phyloP scores from a whole-genome alignment of 2,113 vertebrate species.

The Galeopterus variegatus region DNA sequence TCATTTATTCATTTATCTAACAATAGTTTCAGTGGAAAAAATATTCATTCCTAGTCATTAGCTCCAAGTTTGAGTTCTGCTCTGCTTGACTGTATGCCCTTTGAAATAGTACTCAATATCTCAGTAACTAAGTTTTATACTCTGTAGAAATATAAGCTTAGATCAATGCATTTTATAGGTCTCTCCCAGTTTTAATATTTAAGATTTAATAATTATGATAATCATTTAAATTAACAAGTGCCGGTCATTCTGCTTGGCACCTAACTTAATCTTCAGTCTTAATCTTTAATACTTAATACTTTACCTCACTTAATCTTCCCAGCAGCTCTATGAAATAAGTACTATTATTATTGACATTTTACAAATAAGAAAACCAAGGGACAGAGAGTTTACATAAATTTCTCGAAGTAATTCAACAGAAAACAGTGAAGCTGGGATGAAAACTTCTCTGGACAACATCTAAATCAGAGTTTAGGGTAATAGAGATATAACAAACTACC shows the following conservation, averaged over 20 bases:
- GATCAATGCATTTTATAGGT: not conserved
- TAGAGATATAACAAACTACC: not conserved
- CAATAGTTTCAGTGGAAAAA: not conserved
- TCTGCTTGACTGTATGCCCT: not conserved
- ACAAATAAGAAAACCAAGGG: not conserved
- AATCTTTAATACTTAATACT: not conserved
- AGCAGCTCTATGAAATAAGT: not conserved
- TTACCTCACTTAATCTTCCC: not conserved
- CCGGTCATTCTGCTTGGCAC: not conserved
- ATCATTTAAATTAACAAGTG: not conserved
- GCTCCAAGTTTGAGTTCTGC: not conserved
- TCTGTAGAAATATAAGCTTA: not conserved
- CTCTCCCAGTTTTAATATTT: not conserved
- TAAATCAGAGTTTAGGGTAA: not conserved
- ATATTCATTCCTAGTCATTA: not conserved
- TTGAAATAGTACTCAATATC: not conserved
- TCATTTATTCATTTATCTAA: not conserved
- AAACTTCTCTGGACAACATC: not conserved
- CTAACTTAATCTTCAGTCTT: not conserved
- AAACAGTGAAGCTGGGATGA: not conserved
- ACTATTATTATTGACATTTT: conserved; percentile 7
- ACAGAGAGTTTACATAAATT: not conserved
- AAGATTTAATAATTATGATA: conserved; percentile 8
- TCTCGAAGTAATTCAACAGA: not conserved
- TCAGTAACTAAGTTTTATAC: not conserved